Evolutionary conservation across 2,888 invertebrate genomes (phyloP).

Genomic region (Coremacera marginata): DNA sequence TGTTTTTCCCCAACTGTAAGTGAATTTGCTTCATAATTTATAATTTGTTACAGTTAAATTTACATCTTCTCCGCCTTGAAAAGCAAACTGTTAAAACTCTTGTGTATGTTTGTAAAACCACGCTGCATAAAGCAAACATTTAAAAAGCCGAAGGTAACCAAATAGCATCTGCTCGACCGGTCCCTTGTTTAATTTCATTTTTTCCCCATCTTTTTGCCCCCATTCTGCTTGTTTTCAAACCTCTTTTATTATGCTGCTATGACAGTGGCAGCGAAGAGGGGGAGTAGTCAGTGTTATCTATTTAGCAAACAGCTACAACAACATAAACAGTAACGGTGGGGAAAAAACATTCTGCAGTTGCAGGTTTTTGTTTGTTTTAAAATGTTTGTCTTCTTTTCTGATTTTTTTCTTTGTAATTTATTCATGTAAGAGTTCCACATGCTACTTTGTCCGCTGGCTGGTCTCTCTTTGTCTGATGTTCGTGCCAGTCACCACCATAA

Average conservation of each 20-base stretch:
- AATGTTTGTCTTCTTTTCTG: too few species aligned
- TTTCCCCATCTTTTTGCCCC: too few species aligned
- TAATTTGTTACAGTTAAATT: neutral
- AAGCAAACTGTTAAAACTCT: neutral
- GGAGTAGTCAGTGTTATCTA: neutral
- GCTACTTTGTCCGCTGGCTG: neutral
- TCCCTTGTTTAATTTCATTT: neutral
- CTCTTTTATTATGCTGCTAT: neutral
- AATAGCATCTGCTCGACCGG: constrained; percentile 6
- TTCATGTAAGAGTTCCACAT: constrained; percentile 11
- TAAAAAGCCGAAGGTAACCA: neutral
- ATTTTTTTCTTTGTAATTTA: neutral
- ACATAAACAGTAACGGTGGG: neutral
- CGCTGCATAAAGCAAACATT: neutral
- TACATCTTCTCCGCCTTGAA: neutral
- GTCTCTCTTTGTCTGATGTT: neutral
- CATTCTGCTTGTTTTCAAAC: too few species aligned
- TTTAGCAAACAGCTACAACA: constrained; percentile 7
- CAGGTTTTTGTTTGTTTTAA: neutral
- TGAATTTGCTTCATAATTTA: neutral
- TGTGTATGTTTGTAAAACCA: neutral
- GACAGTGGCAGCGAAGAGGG: neutral
- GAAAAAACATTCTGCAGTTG: neutral
- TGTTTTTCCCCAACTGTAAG: neutral
- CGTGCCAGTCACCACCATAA: neutral